Conservation (phyloP, 30 jellyfish, hydroid and myxozoan genomes). For the Hydra vulgaris region DNA sequence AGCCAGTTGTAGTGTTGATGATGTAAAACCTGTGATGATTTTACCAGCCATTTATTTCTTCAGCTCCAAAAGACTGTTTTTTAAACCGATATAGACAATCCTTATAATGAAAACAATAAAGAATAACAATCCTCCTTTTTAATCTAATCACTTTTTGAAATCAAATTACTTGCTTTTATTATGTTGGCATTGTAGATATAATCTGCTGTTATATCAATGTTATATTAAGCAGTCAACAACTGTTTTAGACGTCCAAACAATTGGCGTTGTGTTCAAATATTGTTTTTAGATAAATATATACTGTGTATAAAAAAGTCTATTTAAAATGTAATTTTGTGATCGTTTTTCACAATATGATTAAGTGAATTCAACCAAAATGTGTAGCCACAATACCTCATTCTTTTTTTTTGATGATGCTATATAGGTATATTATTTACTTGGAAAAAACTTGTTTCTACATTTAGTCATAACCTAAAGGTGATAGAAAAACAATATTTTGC, state of each 20-base stretch:
- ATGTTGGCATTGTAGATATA: not conserved
- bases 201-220: not conserved
- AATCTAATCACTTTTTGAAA: no score
- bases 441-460: not conserved
- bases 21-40: not conserved
- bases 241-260: not conserved
- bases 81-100: not conserved
- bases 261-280: not conserved
- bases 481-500: no score
- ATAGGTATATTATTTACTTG: not conserved
- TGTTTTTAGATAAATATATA: not conserved
- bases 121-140: not conserved
- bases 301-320: not conserved
- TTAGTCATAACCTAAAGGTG: not conserved
- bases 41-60: not conserved
- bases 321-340: not conserved
- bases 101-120: not conserved
- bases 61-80: not conserved
- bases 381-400: not conserved
- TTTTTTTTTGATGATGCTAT: not conserved
- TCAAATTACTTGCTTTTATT: not conserved
- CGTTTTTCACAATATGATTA: not conserved
- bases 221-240: not conserved
- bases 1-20: not conserved
- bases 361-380: not conserved